Percentiles rank a stretch among this genome's conserved stretches.
Conservation (phyloP, 2,888 invertebrate species). For the Epinotia nisella region DNA sequence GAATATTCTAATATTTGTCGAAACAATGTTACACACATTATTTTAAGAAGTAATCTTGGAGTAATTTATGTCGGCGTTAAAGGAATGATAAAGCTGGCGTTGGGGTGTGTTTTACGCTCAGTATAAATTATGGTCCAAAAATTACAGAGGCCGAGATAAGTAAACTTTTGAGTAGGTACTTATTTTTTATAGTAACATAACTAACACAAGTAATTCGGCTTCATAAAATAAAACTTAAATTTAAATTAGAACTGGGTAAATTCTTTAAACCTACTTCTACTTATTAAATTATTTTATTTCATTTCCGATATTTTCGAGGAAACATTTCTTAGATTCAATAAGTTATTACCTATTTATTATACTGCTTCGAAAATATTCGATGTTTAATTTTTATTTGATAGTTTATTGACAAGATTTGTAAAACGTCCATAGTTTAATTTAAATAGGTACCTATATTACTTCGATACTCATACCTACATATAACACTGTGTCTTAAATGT, state of each 20-base stretch:
- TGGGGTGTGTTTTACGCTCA: constrained; percentile 19
- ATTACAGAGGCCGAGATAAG: constrained; percentile 20
- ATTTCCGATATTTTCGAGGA: too few relatives aligned
- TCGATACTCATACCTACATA: too few relatives aligned
- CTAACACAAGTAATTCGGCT: too few relatives aligned
- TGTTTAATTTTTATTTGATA: too few relatives aligned
- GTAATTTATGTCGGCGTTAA: constrained; percentile 30
- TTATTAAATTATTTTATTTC: background rate
- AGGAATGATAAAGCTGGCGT: constrained; percentile 23
- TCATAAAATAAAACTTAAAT: too few relatives aligned
- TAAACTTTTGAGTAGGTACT: background rate
- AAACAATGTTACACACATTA: constrained; percentile 24
- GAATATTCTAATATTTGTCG: background rate
- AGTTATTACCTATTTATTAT: too few relatives aligned
- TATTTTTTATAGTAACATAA: background rate
- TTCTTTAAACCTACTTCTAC: background rate
- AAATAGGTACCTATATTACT: too few relatives aligned
- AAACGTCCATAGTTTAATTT: too few relatives aligned
- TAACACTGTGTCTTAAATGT: too few relatives aligned
- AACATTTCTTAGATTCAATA: too few relatives aligned
- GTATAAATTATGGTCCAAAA: constrained; percentile 35
- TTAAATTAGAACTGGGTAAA: background rate
- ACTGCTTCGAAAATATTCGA: too few relatives aligned
- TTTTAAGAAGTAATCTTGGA: constrained; percentile 25
- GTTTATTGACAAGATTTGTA: too few relatives aligned